Conservation (phyloP, 1,140 invertebrate species). For the Neotoxoptera formosana region DNA sequence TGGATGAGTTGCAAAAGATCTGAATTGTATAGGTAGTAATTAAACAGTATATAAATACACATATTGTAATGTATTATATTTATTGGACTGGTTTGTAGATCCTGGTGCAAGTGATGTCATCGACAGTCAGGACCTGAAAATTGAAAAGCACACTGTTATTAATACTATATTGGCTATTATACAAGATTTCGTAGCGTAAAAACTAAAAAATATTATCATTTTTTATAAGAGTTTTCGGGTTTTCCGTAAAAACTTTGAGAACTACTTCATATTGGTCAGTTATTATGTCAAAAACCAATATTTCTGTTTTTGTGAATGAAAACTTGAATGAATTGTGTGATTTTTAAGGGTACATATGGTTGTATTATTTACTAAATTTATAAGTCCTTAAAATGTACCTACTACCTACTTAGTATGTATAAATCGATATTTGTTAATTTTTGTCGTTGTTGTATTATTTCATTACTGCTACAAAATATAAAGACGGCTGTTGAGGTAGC, state of each 20-base stretch:
- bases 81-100: slow-evolving; percentile 69
- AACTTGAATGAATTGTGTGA: no score
- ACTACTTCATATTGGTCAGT: no score
- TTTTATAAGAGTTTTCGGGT: not conserved
- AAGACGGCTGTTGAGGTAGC: no score
- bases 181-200: not conserved
- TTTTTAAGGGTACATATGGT: no score
- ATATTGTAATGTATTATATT: not conserved
- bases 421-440: no score
- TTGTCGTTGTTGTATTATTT: no score
- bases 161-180: not conserved
- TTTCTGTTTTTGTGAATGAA: not conserved
- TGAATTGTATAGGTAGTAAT: not conserved
- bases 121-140: slow-evolving; percentile 69
- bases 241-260: not conserved
- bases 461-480: no score
- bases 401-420: no score
- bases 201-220: not conserved
- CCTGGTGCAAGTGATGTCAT: slow-evolving; percentile 76
- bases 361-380: not conserved
- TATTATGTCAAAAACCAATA: not conserved
- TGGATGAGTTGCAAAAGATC: not conserved
- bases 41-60: not conserved
- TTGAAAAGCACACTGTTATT: not conserved
- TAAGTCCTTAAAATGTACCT: not conserved